These are phyloP conservation scores for Euthynnus affinis DNA, from an alignment of 2,797 vertebrate species.

Conservation along the genomic window DNA sequence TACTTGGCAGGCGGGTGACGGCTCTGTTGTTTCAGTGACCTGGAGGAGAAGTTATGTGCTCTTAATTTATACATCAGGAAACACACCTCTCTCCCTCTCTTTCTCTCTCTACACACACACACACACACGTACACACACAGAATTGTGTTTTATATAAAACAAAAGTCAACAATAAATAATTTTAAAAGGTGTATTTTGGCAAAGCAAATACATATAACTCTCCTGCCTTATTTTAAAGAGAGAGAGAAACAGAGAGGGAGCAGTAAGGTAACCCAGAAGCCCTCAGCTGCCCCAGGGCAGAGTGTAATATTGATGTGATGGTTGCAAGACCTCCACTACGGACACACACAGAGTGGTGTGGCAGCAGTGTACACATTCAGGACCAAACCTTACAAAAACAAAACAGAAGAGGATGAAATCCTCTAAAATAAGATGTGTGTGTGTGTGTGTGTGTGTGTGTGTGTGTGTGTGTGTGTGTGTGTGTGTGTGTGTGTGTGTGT, in stretches of 20 bases:
- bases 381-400: slow-evolving; percentile 27
- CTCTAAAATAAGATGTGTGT: slow-evolving; percentile 40
- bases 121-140: slow-evolving; percentile 10
- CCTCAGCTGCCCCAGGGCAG: slow-evolving; percentile 64
- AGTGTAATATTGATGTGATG: slow-evolving; percentile 77
- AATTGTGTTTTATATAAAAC: slow-evolving; percentile 8
- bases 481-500: slow-evolving; percentile 29
- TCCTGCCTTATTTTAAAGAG: neutral
- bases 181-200: slow-evolving; percentile 2
- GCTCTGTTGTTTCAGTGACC: slow-evolving; percentile 85
- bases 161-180: slow-evolving; percentile 25
- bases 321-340: slow-evolving; percentile 59
- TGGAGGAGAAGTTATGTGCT: slow-evolving; percentile 77
- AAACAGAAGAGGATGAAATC: slow-evolving; percentile 36
- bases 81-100: slow-evolving; percentile 32
- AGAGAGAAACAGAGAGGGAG: slow-evolving; percentile 17
- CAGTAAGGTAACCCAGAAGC: slow-evolving; percentile 58
- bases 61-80: slow-evolving; percentile 82
- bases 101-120: neutral
- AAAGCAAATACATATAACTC: slow-evolving; percentile 5
- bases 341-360: slow-evolving; percentile 35
- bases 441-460: slow-evolving; percentile 24
- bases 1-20: slow-evolving; percentile 84
- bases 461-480: slow-evolving; percentile 26
- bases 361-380: neutral